These are phyloP conservation scores for Meandrusa payeni DNA, from an alignment of 2,888 invertebrate species.

Conservation along the genomic window DNA sequence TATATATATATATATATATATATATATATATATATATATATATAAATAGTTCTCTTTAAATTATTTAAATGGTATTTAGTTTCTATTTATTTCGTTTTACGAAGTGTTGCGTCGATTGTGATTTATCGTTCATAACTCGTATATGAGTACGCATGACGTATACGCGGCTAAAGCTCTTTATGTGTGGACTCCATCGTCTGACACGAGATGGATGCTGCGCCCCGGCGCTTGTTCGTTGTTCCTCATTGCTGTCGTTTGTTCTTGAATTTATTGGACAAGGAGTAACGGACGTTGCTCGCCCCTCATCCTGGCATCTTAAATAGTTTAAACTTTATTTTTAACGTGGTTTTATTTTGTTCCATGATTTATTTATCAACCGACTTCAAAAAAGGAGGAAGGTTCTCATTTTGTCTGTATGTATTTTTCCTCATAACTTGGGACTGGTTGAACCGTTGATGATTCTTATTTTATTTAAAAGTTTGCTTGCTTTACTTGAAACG, in stretches of 20 bases:
- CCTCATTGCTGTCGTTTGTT: constrained; percentile 72
- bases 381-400: too few relatives aligned
- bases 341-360: too few relatives aligned
- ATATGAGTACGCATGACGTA: constrained; percentile 33
- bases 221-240: constrained; percentile 39
- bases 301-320: neutral
- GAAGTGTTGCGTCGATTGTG: constrained; percentile 46
- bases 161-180: constrained; percentile 28
- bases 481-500: too few relatives aligned
- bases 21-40: too few relatives aligned
- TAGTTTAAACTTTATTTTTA: too few relatives aligned
- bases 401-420: too few relatives aligned
- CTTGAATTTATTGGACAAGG: constrained; percentile 74
- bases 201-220: constrained; percentile 69
- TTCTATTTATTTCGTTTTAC: constrained; percentile 44
- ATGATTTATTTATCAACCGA: too few relatives aligned
- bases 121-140: constrained; percentile 52
- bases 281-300: constrained; percentile 55
- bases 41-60: constrained; percentile 47
- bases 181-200: constrained; percentile 38
- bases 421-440: too few relatives aligned
- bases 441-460: too few relatives aligned
- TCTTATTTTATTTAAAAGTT: too few relatives aligned
- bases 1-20: too few relatives aligned
- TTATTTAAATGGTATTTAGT: constrained; percentile 56